A percentile compares a stretch with the other conserved stretches of the same genome.
phyloP scores from a whole-genome alignment of 2,888 invertebrate genomes.

The Pristionchus entomophagus region DNA sequence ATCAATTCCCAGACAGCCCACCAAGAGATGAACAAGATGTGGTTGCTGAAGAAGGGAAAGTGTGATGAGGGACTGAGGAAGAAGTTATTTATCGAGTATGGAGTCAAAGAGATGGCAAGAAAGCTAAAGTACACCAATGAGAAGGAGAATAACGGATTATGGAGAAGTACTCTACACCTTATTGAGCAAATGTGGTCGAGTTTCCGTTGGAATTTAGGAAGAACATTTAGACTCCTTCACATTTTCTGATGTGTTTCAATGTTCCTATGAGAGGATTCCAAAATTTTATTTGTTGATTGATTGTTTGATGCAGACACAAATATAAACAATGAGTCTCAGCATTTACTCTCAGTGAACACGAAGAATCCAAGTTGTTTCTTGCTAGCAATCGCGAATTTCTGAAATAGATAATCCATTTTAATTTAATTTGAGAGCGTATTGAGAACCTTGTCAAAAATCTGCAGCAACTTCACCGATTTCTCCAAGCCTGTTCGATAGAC shows the following conservation, averaged over 20 bases:
- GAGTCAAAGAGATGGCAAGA: neutral
- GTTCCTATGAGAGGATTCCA: neutral
- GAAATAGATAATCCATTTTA: neutral
- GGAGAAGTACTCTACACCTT: neutral
- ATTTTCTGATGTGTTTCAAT: neutral
- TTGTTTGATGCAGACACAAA: neutral
- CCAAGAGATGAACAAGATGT: constrained; percentile 11
- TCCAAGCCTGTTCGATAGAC: constrained; percentile 52
- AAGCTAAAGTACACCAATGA: neutral
- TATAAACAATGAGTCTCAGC: neutral
- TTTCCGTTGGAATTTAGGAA: neutral
- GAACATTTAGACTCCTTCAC: neutral
- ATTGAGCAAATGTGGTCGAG: neutral
- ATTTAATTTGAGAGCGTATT: neutral
- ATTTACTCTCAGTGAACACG: constrained; percentile 35
- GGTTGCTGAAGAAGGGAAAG: constrained; percentile 25
- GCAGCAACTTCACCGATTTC: constrained; percentile 52
- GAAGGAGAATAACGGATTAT: neutral
- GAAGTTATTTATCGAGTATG: neutral
- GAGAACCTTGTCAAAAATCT: constrained; percentile 46
- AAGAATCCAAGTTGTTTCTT: constrained; percentile 36
- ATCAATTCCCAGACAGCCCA: neutral
- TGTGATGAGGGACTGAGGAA: neutral
- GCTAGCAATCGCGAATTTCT: constrained; percentile 43
- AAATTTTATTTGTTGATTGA: neutral